Evolutionary conservation across 2,888 invertebrate species (phyloP).

Genomic region (Morpho deidamia): DNA sequence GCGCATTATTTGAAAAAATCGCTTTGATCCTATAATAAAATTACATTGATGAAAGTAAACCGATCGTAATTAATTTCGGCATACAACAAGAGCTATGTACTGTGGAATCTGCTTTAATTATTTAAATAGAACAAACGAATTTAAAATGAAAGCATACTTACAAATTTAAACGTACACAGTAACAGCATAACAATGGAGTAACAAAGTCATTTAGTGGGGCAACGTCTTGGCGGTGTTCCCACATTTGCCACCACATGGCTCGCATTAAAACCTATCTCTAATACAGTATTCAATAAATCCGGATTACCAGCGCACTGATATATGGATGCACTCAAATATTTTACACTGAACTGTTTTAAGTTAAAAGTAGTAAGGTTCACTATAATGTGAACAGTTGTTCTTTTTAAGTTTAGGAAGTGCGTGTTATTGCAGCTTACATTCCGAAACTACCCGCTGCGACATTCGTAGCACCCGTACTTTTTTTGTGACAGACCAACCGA

Average conservation of each 20-base stretch:
- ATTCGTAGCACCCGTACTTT: constrained; percentile 74
- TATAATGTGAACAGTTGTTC: constrained; percentile 42
- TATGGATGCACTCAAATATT: constrained; percentile 44
- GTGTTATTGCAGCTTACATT: constrained; percentile 77
- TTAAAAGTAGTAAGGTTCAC: constrained; percentile 40
- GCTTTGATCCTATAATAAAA: neutral
- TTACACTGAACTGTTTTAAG: constrained; percentile 41
- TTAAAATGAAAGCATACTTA: constrained; percentile 12
- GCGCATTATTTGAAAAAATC: no score
- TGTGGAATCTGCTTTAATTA: constrained; percentile 1
- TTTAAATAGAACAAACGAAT: constrained; percentile 8
- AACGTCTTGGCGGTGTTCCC: constrained; percentile 75
- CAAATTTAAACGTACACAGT: constrained; percentile 31
- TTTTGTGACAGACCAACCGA: constrained; percentile 77
- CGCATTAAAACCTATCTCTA: constrained; percentile 59
- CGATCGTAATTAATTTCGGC: constrained; percentile 3
- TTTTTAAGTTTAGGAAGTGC: constrained; percentile 65
- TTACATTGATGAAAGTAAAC: constrained; percentile 2
- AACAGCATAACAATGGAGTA: constrained; percentile 63
- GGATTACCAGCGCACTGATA: constrained; percentile 59
- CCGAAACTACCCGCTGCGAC: constrained; percentile 74
- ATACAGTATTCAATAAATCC: constrained; percentile 69
- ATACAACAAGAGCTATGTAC: constrained; percentile 1
- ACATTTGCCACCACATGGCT: constrained; percentile 73
- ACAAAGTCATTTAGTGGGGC: constrained; percentile 68